Percentiles rank a stretch among this genome's conserved stretches.
Evolutionary conservation across 2,888 invertebrate genomes (phyloP).

Genomic region (Ichneumoninae sp.): DNA sequence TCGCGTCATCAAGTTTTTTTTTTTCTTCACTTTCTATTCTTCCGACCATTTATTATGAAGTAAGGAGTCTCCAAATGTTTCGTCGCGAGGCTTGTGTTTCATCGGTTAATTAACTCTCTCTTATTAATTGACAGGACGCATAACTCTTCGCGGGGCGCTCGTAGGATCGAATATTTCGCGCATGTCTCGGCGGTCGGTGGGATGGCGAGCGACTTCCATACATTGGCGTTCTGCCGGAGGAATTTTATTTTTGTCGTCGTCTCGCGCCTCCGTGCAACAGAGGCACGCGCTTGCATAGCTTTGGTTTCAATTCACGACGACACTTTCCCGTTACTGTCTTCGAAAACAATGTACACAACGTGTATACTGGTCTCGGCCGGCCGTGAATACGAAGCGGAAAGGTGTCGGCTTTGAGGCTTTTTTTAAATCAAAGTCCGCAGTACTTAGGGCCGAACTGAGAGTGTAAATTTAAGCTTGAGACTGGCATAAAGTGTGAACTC

Average conservation of each 20-base stretch:
- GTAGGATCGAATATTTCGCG: conserved; percentile 25
- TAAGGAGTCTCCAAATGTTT: neutral
- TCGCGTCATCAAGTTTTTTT: conserved; percentile 3
- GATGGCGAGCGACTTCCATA: conserved; percentile 32
- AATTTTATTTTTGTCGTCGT: conserved; percentile 63
- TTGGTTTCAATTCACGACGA: conserved; percentile 46
- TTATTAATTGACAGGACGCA: conserved; percentile 53
- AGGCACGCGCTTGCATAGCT: conserved; percentile 8
- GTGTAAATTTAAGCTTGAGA: too few relatives aligned
- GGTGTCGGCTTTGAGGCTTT: neutral
- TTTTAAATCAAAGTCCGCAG: neutral
- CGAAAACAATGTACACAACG: conserved; percentile 64
- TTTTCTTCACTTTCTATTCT: conserved; percentile 14
- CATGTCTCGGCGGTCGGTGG: neutral
- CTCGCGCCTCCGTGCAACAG: conserved; percentile 23
- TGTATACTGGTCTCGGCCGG: conserved; percentile 42
- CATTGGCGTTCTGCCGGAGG: conserved; percentile 63
- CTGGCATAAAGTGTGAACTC: too few relatives aligned
- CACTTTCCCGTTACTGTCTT: conserved; percentile 59
- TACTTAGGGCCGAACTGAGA: too few relatives aligned
- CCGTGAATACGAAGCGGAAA: conserved; percentile 11
- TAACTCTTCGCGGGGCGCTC: conserved; percentile 31
- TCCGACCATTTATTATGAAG: neutral
- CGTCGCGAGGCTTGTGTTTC: conserved; percentile 34
- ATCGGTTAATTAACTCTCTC: conserved; percentile 46